Evolutionary conservation across 2,888 invertebrate genomes (phyloP), one percentile per base, ranked within the genome.

Genomic region (Sarcophaga variegata): DNA sequence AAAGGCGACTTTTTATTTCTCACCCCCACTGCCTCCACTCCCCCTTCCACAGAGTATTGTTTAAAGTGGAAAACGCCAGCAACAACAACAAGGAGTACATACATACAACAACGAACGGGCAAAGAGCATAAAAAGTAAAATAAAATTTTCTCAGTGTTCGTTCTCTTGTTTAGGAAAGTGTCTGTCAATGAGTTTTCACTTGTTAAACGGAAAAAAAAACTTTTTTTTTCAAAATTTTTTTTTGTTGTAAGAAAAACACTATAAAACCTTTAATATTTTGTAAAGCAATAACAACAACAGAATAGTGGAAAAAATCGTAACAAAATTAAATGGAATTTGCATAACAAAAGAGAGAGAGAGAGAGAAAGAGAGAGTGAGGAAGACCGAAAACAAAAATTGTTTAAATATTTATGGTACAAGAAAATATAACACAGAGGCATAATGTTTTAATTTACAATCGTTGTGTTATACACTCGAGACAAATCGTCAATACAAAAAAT

Each of bases 111-210:
- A 1, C 37, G 1, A 27, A 37, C 37, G 37, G 37, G 37, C 2
- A 10, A 37, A 37, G 37, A 37, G 37, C 37, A 37, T 37, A 37
- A 37, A 37, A 37, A 37, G 54, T 14, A 54, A 54, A 54, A 54
- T 17, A 14, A 49, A 49, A 17, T 54, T 54, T 54, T 54, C 54
- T 54, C 17, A 2, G 8, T 37, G 37, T 37, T 37, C 37, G 37
- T 54, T 54, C 54, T 60, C 77, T 60, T 64, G 70, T 54, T 83
- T 74, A 67, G 70, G 75, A 80, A 75, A 84, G 76, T 80, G 75
- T 78, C 78, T 83, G 78, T 83, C 83, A 83, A 78, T 83, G 83
- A 78, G 67, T 78, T 77, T 83, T 83, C 62, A 78, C 81, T 62
- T 81, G 67, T 54, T 54, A 54, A 54, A 54, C 54, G 54, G 5